phyloP scores from a whole-genome alignment of 2,113 vertebrate genomes.

The Ardeotis arabs region DNA sequence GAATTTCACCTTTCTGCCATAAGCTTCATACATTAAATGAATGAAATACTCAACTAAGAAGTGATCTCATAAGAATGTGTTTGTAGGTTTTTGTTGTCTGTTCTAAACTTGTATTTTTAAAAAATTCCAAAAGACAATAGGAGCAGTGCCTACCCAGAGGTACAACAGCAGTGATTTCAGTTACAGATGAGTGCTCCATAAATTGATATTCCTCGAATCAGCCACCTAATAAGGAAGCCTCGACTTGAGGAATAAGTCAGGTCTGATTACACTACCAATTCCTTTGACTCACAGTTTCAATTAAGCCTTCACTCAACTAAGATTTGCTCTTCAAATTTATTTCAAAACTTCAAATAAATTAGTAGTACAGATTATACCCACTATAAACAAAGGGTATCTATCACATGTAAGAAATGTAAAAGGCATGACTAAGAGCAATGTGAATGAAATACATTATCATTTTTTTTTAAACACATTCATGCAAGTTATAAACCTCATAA shows the following conservation, averaged over 20 bases:
- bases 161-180: neutral
- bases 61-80: neutral
- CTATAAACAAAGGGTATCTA: neutral
- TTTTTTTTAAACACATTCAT: neutral
- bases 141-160: neutral
- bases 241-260: neutral
- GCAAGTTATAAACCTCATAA: slow-evolving; percentile 12
- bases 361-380: neutral
- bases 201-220: neutral
- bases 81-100: neutral
- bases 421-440: neutral
- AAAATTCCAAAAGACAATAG: neutral
- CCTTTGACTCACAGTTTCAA: neutral
- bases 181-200: neutral
- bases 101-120: neutral
- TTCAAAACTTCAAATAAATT: slow-evolving; percentile 24
- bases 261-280: neutral
- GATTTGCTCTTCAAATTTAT: slow-evolving; percentile 42
- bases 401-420: slow-evolving; percentile 13
- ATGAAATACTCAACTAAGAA: neutral
- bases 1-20: neutral
- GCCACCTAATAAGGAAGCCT: neutral
- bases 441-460: neutral
- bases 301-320: slow-evolving; percentile 11
- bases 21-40: neutral